A percentile compares a stretch with the other conserved stretches of the same genome.
phyloP scores from a whole-genome alignment of 2,113 vertebrate species.

The Dicaeum eximium region DNA sequence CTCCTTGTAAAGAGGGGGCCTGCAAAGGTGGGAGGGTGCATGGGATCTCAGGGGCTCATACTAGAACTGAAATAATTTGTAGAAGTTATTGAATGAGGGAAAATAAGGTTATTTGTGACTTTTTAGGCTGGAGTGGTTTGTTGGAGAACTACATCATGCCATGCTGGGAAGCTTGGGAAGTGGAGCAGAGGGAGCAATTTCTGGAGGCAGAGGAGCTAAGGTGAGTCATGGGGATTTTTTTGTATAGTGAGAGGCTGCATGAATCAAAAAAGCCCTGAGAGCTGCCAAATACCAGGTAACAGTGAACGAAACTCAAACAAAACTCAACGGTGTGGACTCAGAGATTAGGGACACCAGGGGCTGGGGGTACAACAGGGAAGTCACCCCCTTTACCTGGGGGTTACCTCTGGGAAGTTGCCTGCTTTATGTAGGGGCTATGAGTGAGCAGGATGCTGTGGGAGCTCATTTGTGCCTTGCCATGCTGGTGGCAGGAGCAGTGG shows the following conservation, averaged over 20 bases:
- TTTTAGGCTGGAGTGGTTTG: neutral
- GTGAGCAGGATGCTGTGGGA: neutral
- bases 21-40: neutral
- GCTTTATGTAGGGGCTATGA: neutral
- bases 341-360: neutral
- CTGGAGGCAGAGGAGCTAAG: neutral
- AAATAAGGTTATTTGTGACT: neutral
- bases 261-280: neutral
- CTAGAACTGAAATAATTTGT: neutral
- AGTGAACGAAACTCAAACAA: neutral
- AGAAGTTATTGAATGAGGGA: neutral
- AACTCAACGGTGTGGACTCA: rapidly evolving
- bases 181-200: neutral
- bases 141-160: neutral
- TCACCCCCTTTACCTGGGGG: neutral
- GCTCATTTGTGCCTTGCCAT: rapidly evolving
- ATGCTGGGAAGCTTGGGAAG: neutral
- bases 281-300: neutral
- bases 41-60: neutral
- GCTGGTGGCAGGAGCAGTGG: neutral
- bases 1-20: neutral
- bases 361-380: neutral
- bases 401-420: neutral
- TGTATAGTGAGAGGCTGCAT: rapidly evolving
- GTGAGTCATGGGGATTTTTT: neutral